These are phyloP conservation scores for Alloplasta piceator DNA, from an alignment of 2,888 invertebrate species.

Conservation along the genomic window DNA sequence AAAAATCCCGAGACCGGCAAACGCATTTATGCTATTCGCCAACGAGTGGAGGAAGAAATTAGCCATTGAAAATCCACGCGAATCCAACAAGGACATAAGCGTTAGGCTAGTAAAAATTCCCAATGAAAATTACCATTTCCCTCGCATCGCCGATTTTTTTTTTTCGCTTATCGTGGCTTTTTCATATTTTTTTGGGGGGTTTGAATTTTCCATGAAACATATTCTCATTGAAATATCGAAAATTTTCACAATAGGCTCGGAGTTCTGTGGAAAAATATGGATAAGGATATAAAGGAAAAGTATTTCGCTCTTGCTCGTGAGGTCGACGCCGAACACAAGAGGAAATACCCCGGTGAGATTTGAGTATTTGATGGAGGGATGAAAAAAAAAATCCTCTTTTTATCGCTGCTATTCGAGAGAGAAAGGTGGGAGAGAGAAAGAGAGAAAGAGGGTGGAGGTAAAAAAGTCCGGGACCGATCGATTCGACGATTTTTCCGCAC, in stretches of 20 bases:
- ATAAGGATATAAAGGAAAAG: constrained; percentile 84
- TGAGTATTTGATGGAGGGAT: constrained; percentile 51
- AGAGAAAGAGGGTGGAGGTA: constrained; percentile 44
- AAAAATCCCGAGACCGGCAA: constrained; percentile 86
- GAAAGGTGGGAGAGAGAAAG: constrained; percentile 6
- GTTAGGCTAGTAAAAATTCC: constrained; percentile 81
- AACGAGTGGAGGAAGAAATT: constrained; percentile 86
- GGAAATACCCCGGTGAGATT: constrained; percentile 86
- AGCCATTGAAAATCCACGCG: constrained; percentile 85
- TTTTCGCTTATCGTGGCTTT: background rate
- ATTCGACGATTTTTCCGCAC: constrained; percentile 56
- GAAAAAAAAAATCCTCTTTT: constrained; percentile 39
- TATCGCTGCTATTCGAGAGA: constrained; percentile 34
- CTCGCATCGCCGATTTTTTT: no score
- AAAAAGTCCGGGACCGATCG: constrained; percentile 54
- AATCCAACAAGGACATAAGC: constrained; percentile 87
- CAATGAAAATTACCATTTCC: no score
- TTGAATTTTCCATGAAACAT: background rate
- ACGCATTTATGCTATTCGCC: constrained; percentile 88
- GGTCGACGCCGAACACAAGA: constrained; percentile 86
- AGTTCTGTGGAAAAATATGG: constrained; percentile 85
- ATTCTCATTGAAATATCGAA: background rate
- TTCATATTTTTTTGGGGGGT: background rate
- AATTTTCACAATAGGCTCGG: constrained; percentile 82
- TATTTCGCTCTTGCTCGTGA: constrained; percentile 85